Evolutionary conservation across 2,113 vertebrate species (phyloP), one percentile per base, ranked within the genome.

Genomic region (Rhea pennata): DNA sequence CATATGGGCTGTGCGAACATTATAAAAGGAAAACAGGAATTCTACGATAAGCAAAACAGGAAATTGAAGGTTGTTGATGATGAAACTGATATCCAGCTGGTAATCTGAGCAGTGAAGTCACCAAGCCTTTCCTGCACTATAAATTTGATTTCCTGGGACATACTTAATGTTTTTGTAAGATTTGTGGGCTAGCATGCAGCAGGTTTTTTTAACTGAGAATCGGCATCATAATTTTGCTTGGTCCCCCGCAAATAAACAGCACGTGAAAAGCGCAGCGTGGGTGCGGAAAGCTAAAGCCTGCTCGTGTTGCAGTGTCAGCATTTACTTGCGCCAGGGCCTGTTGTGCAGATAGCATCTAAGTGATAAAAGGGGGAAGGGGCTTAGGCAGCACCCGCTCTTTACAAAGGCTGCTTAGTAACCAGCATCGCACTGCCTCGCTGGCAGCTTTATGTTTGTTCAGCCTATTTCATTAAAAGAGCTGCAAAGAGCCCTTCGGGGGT

Each of bases 41-140:
- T 98, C 96, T 96, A 84, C 51, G 95, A 98, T 98, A 98, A 98
- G 98, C 91, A 97, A 97, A 98, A 98, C 98, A 98, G 98, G 98
- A 98, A 98, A 97, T 96, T 96, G 96, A 95, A 98, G 96, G 93
- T 96, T 96, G 95, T 82, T 83, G 97, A 84, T 93, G 95, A 97
- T 97, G 97, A 97, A 98, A 97, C 92, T 62, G 98, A 98, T 98
- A 97, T 94, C 95, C 93, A 71, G 13, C 74, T 46, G 87, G 98
- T 98, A 98, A 98, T 96, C 83, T 81, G 97, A 98, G 96, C 72
- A 92, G 95, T 94, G 90, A 93, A 97, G 82, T 88, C 96, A 84
- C 96, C 96, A 97, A 98, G 94, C 56, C 88, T 96, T 97, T 97
- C 93, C 97, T 97, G 94, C 75, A 13, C 97, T 97, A 97, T 98